Evolutionary conservation across 1,140 invertebrate genomes (phyloP).

Genomic region (Caenorhabditis inopinata): DNA sequence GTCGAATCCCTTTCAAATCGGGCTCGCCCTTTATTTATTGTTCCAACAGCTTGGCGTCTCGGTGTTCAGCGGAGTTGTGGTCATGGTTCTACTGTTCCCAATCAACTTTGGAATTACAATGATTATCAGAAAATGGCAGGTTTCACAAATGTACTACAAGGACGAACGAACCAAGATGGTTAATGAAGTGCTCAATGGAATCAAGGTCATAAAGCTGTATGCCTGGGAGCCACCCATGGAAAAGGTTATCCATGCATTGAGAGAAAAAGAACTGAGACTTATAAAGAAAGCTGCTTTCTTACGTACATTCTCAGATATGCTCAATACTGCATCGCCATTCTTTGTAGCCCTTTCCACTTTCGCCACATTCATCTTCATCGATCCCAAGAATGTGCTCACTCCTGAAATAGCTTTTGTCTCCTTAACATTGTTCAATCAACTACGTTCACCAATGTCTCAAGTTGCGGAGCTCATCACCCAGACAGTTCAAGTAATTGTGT

Average conservation of each 20-base stretch:
- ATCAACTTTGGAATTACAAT: conserved; percentile 67
- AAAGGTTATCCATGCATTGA: conserved; percentile 67
- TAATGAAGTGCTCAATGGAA: conserved; percentile 71
- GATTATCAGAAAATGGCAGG: conserved; percentile 50
- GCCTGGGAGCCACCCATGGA: conserved; percentile 88
- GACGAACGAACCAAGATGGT: conserved; percentile 72
- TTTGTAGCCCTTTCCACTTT: conserved; percentile 81
- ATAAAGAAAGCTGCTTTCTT: conserved; percentile 53
- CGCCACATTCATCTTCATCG: conserved; percentile 78
- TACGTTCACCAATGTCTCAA: conserved; percentile 61
- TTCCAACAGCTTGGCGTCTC: conserved; percentile 66
- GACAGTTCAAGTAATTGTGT: conserved; percentile 58
- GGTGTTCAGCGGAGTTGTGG: conserved; percentile 62
- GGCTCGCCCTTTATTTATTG: conserved; percentile 64
- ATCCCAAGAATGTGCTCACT: conserved; percentile 75
- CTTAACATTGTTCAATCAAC: conserved; percentile 63
- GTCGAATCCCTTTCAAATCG: conserved; percentile 64
- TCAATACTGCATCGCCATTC: conserved; percentile 60
- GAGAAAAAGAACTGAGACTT: conserved; percentile 55
- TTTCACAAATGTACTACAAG: conserved; percentile 69
- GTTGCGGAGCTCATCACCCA: conserved; percentile 58
- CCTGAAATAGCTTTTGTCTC: conserved; percentile 76
- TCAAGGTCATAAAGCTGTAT: conserved; percentile 83
- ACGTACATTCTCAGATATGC: conserved; percentile 73
- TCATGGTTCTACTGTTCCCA: conserved; percentile 67